phyloP scores from a whole-genome alignment of 1,140 invertebrate genomes.

The Drosophila sproati region DNA sequence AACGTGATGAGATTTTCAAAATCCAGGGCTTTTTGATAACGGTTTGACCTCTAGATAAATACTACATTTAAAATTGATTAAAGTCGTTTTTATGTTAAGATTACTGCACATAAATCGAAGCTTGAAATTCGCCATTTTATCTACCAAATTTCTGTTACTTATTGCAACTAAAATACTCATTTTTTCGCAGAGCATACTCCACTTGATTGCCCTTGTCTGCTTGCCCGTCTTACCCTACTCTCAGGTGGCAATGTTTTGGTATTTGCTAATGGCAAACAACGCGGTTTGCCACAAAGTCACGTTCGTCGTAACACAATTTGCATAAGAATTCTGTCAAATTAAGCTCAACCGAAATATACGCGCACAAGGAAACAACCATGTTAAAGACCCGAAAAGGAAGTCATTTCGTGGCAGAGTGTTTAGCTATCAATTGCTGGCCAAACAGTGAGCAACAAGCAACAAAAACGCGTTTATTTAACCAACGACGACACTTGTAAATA shows the following conservation, averaged over 20 bases:
- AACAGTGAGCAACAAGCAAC: conserved; percentile 11
- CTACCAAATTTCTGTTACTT: background rate
- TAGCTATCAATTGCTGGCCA: conserved; percentile 38
- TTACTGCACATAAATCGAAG: no score
- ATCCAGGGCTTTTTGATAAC: no score
- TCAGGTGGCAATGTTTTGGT: conserved; percentile 39
- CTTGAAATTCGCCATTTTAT: background rate
- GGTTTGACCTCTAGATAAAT: no score
- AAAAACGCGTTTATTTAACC: conserved; percentile 8
- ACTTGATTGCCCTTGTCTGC: background rate
- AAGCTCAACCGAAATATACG: conserved; percentile 54
- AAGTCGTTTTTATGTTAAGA: no score
- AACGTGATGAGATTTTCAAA: no score
- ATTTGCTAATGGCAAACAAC: conserved; percentile 14
- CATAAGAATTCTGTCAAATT: conserved; percentile 81
- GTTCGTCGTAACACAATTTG: conserved; percentile 61
- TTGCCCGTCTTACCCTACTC: background rate
- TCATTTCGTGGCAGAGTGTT: background rate
- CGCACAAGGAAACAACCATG: conserved; percentile 10
- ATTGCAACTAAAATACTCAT: no score
- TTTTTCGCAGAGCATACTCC: no score
- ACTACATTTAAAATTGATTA: no score
- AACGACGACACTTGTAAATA: conserved; percentile 33
- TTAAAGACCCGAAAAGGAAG: background rate
- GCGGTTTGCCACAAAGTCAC: conserved; percentile 55